Base-by-base conservation (phyloP, 2,113 vertebrate genomes). In the Apodemus speciosus region DNA sequence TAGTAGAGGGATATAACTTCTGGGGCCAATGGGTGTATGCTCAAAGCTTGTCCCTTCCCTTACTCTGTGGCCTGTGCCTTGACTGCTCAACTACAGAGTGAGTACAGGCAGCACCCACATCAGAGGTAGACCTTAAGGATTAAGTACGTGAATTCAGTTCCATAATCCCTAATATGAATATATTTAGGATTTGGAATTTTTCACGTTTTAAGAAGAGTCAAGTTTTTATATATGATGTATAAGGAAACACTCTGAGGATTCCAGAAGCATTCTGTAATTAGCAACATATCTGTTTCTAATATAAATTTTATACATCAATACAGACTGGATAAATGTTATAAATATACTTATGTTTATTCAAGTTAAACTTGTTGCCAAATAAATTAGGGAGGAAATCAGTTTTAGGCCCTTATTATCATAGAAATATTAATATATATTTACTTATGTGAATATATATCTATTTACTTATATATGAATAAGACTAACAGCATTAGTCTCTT, bases 341-440 rank as follows among this genome's bases (percentile, higher is more conserved):
- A 89, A 64, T 75, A 94, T 11, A 40, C 9, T 62, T 73, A 11
- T 25, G 38, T 85, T 91, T 91, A 60, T 71, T 86, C 30, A 77
- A n/a, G n/a, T 87, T 51, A 49, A 40, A 14, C 56, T 95, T 95
- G 35, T 73, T 58, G 53, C 10, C 66, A 86, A 53, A 77, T 88
- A 6, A 85, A 25, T 66, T 89, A 81, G 43, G 49, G 30, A 75
- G 43, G 81, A n/a, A 49, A 35, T 75, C 32, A 9, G 23, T 89
- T 66, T 38, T 68, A 68, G 46, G 51, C 25, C 3, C 2, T 58
- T 43, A 40, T 56, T 38, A 30, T 20, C 51, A 58, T 9, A 14
- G 51, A 88, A 87, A 71, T 40, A 72, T 72, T 68, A 71, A 32
- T 87, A 38, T 85, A 35, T 51, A 53, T 69, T 53, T 38, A 21